Percentiles rank a stretch among this genome's conserved stretches.
These are phyloP conservation scores for Anarrhichthys ocellatus DNA, from an alignment of 2,113 vertebrate genomes.

Conservation along the genomic window DNA sequence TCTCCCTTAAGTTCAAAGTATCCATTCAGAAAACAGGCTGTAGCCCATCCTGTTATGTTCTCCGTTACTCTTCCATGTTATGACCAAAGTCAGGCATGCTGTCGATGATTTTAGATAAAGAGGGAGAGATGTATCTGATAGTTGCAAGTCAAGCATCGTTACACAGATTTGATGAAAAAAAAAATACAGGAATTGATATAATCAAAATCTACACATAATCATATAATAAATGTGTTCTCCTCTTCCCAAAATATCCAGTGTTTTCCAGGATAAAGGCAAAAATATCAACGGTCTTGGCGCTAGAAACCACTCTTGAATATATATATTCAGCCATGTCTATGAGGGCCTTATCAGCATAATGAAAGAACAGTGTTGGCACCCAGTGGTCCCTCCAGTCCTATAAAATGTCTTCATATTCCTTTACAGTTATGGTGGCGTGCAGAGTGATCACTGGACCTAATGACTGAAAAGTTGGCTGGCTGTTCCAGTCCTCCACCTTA, in stretches of 20 bases:
- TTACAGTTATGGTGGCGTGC: constrained; percentile 27
- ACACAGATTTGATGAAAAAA: constrained; percentile 48
- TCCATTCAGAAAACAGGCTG: constrained; percentile 87
- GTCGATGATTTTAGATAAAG: background rate
- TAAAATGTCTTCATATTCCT: constrained; percentile 42
- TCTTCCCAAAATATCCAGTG: too few species aligned
- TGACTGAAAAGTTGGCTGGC: constrained; percentile 44
- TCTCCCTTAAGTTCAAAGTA: constrained; percentile 90
- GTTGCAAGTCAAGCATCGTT: constrained; percentile 89
- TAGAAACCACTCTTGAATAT: too few species aligned
- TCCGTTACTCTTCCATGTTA: constrained; percentile 84
- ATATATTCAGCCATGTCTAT: background rate
- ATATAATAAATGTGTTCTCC: background rate
- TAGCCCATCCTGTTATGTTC: constrained; percentile 69
- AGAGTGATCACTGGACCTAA: constrained; percentile 51
- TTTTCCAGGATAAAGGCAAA: too few species aligned
- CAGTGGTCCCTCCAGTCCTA: constrained; percentile 24
- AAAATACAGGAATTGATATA: background rate
- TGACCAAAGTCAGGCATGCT: background rate
- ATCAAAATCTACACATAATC: constrained; percentile 6
- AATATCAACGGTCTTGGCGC: too few species aligned
- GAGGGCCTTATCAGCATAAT: constrained; percentile 22
- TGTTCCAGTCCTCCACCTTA: constrained; percentile 27
- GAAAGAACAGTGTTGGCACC: constrained; percentile 38
- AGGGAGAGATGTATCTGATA: constrained; percentile 72